Conservation (phyloP, 2,888 invertebrate species). For the Rhopalosiphum nymphaeae region DNA sequence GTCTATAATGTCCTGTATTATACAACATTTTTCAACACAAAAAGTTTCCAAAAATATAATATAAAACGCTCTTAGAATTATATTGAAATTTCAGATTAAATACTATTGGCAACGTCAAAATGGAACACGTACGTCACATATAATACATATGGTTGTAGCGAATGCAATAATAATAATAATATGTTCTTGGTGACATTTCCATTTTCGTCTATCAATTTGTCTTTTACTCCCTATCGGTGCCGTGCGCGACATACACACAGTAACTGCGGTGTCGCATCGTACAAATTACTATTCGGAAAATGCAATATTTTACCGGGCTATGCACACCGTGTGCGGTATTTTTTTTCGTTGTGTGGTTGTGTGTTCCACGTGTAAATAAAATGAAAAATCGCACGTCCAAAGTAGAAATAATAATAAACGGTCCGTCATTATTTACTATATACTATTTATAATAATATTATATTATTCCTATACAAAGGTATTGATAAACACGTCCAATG, state of each 20-base stretch:
- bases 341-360: background rate
- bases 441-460: background rate
- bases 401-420: conserved; percentile 8
- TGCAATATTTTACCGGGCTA: background rate
- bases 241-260: background rate
- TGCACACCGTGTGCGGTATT: background rate
- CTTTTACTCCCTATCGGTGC: background rate
- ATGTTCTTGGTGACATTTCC: conserved; percentile 45
- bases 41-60: background rate
- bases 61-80: background rate
- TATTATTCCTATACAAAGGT: background rate
- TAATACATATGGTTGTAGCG: background rate
- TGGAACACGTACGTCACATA: background rate
- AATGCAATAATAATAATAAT: background rate
- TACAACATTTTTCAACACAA: background rate
- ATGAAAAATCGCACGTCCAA: conserved; percentile 18
- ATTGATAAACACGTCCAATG: background rate
- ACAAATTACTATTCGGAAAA: conserved; percentile 56
- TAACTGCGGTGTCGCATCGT: background rate
- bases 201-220: conserved; percentile 53
- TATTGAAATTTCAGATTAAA: background rate
- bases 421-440: background rate
- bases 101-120: background rate
- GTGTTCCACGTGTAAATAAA: background rate
- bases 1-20: background rate